These are phyloP conservation scores for Australoheros scitulus DNA, from an alignment of 2,113 vertebrate species.

Conservation along the genomic window DNA sequence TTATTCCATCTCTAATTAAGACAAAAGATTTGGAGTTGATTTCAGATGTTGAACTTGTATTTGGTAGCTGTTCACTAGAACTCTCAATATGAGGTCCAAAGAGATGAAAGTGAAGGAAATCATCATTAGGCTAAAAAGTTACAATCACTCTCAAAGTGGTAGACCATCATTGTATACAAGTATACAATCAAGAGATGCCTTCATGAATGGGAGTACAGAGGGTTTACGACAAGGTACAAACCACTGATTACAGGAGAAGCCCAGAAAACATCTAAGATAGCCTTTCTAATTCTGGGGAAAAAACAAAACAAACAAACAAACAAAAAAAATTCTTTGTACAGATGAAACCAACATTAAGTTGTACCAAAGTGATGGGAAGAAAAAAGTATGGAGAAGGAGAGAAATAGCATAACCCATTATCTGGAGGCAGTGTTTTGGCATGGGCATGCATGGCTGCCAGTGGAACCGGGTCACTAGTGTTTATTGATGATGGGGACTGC, in stretches of 20 bases:
- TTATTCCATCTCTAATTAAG: not conserved
- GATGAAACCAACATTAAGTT: not conserved
- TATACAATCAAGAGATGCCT: not conserved
- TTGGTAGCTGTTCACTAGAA: not conserved
- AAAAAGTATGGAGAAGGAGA: not conserved
- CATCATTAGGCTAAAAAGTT: not conserved
- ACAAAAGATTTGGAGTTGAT: not conserved
- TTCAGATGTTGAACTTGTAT: not conserved
- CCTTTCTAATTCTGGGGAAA: not conserved
- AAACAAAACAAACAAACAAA: not conserved
- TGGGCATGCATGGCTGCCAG: not conserved
- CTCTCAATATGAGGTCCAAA: not conserved
- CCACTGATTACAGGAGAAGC: not conserved
- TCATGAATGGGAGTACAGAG: not conserved
- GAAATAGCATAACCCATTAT: accelerated
- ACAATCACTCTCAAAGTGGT: not conserved
- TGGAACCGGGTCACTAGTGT: too few species aligned
- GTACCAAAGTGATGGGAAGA: not conserved
- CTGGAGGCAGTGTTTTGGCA: not conserved
- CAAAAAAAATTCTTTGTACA: not conserved
- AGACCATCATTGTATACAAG: not conserved
- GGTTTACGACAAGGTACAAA: not conserved
- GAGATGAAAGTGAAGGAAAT: not conserved
- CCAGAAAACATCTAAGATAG: not conserved
- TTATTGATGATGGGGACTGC: too few species aligned